Evolutionary conservation across 2,113 vertebrate species (phyloP), one percentile per base, ranked within the genome.

Genomic region (Upupa epops): DNA sequence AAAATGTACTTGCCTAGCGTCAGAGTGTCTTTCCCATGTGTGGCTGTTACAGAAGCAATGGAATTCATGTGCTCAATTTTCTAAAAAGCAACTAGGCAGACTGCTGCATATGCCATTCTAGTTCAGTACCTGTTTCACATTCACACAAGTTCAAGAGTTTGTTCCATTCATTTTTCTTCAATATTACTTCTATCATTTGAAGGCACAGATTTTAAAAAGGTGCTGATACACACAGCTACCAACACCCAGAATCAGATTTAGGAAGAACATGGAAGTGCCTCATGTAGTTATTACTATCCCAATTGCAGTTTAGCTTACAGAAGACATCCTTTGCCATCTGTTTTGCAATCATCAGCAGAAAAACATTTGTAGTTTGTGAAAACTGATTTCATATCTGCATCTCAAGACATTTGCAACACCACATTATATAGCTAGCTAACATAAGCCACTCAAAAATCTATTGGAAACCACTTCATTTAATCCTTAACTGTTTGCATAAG

Each of bases 21-120:
- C 45, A 54, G 34, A 60, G 28, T 7, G 2, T 14, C n/a, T 32
- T 60, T 74, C 19, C 36, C 8, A 4, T 5, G 3, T 6, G 4
- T 29, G 13, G 34, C 28, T 37, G 6, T 52, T 49, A 63, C 0
- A 2, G 31, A 66, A 55, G 6, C 13, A 20, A 79, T 0, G 63
- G 26, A 59, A 92, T 66, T 1, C 11, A 4, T 13, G 10, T 5
- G 3, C 78, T 75, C 24, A 32, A 4, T 28, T 49, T 34, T 36
- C 26, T 68, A 37, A 74, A 66, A 63, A 12, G 4, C 20, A 68
- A 56, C 36, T 51, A 34, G 5, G 59, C 6, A 56, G 18, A 26
- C 66, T 70, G 16, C 17, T n/a, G n/a, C n/a, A n/a, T 13, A 9
- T 3, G 6, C 29, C 59, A 70, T 10, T 12, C 22, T 29, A 28